Base-by-base conservation (phyloP, 2,888 invertebrate species). In the Cyaniris semiargus region DNA sequence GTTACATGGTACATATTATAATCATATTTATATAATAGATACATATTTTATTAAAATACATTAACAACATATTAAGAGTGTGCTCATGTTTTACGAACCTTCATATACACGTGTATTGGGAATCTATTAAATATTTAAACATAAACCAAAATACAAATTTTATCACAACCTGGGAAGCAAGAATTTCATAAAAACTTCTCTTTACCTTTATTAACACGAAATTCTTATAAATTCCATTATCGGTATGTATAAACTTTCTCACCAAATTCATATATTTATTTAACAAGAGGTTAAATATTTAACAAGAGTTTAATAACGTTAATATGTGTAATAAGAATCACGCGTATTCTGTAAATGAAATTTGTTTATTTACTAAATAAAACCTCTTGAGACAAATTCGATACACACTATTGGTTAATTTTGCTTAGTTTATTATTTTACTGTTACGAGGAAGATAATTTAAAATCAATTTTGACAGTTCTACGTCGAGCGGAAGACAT, bases 141-240 rank as follows among this genome's bases (percentile, higher is more conserved):
- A 58, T n/a, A 60, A 60, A 21, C 60, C 60, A 23, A 21, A 60
- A 3, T 60, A 13, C 4, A 4, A 13, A 66, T 66, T 27, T 66
- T 66, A 27, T 23, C 13, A 23, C 8, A 66, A 66, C 27, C 23
- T 15, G 23, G 1, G 13, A 66, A 66, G 13, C 60, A 66, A 66
- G 60, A 27, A 66, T 27, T 66, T 66, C 27, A 66, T 66, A 66
- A 66, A 21, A 66, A 66, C 23, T 66, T 23, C 13, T 27, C 60
- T 23, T 23, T 23, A 15, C 23, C 10, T 27, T 66, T 27, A 13
- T 4, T 10, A 66, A 66, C 5, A 66, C 13, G 10, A 66, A 27
- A 23, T 23, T 66, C 23, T 23, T 13, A 27, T 23, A 66, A 58
- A 23, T 13, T 60, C 27, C 23, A 60, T 66, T 27, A 66, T 5